Conservation (phyloP, 2,797 vertebrate species). For the Furcifer pardalis region DNA sequence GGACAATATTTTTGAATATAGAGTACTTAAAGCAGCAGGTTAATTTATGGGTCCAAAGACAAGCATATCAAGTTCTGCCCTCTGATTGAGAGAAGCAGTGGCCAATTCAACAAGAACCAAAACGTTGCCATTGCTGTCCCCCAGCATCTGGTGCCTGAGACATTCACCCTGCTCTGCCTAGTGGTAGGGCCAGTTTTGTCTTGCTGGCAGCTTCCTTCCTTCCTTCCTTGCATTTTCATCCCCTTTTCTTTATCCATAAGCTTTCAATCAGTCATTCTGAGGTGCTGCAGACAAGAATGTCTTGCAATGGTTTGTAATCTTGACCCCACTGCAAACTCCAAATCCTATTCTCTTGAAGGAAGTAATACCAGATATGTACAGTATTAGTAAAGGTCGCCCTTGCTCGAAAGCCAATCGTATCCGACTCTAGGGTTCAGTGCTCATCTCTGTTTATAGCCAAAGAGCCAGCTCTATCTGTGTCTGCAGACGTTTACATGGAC, state of each 20-base stretch:
- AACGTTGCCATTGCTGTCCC: background rate
- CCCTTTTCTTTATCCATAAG: background rate
- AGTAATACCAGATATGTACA: background rate
- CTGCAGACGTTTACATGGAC: too few relatives aligned
- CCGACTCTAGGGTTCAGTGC: too few relatives aligned
- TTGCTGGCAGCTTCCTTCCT: background rate
- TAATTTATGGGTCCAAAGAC: too few relatives aligned
- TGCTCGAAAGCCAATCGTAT: too few relatives aligned
- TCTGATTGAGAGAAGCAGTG: background rate
- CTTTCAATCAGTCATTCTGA: background rate
- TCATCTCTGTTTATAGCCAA: too few relatives aligned
- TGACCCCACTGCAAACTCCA: background rate
- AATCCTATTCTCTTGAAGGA: background rate
- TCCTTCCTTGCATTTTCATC: background rate
- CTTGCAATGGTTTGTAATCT: background rate
- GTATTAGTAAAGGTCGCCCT: too few relatives aligned
- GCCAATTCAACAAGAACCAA: background rate
- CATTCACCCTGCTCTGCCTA: background rate
- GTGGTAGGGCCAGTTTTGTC: background rate
- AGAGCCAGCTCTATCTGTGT: too few relatives aligned
- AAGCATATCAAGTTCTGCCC: background rate
- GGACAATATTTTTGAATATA: too few relatives aligned
- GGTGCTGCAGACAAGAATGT: background rate
- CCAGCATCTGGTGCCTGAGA: background rate
- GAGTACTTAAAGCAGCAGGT: too few relatives aligned